Evolutionary conservation across 92 coral and sea anemone species (phyloP).

Genomic region (Epizoanthus ramosus): DNA sequence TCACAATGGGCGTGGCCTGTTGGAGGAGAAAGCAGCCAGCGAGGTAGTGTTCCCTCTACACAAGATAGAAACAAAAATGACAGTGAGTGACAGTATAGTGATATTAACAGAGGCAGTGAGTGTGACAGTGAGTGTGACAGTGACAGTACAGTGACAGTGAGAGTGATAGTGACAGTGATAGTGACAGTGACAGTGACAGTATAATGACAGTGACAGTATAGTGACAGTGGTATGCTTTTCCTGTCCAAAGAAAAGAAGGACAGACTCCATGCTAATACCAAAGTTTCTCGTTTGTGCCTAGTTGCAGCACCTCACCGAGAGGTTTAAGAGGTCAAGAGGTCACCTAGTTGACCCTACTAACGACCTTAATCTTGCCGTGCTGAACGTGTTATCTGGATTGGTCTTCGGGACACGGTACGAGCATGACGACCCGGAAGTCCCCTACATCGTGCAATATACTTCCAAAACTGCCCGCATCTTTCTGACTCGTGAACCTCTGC

Average conservation of each 20-base stretch:
- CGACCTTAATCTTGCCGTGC: not conserved
- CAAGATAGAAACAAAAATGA: no score
- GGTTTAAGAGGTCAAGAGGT: not conserved
- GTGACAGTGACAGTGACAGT: no score
- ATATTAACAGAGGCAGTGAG: no score
- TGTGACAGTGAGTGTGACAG: no score
- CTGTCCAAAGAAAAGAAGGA: no score
- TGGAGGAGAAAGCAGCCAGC: not conserved
- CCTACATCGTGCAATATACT: not conserved
- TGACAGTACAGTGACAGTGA: no score
- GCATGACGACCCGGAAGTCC: not conserved
- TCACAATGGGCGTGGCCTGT: not conserved
- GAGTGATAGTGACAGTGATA: no score
- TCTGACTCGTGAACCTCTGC: not conserved
- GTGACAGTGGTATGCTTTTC: no score
- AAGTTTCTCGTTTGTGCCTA: not conserved
- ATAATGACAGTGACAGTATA: no score
- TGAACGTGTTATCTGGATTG: constrained; percentile 1
- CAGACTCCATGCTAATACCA: not conserved
- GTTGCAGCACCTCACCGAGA: constrained; percentile 3
- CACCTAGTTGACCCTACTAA: not conserved
- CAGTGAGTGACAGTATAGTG: no score
- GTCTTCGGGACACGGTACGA: constrained; percentile 1
- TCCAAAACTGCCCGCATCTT: constrained; percentile 1
- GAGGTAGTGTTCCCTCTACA: not conserved